A percentile compares a stretch with the other conserved stretches of the same genome.
These are phyloP conservation scores for Euura saliciscinereae DNA, from an alignment of 1,140 invertebrate species.

Conservation along the genomic window DNA sequence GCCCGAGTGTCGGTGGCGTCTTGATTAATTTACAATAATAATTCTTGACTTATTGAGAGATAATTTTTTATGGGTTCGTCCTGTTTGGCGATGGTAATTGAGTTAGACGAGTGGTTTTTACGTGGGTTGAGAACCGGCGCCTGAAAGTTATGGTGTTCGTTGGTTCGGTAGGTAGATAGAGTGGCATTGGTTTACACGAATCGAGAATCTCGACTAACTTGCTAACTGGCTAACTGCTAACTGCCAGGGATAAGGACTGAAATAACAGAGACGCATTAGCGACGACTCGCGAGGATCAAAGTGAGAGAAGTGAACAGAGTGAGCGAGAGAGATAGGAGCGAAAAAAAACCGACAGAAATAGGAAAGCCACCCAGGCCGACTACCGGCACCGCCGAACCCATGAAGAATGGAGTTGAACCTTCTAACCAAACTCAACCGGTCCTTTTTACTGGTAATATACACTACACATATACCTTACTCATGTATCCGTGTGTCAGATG, in stretches of 20 bases:
- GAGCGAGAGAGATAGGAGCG: conserved; percentile 20
- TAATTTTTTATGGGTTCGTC: too few species aligned
- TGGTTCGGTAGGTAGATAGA: neutral
- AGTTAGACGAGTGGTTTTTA: too few species aligned
- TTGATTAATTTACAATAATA: too few species aligned
- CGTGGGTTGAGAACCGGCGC: neutral
- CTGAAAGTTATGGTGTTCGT: neutral
- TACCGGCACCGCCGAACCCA: conserved; percentile 21
- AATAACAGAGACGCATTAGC: conserved; percentile 58
- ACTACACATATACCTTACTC: neutral
- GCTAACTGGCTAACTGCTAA: conserved; percentile 23
- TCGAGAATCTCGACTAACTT: conserved; percentile 35
- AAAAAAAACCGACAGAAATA: conserved; percentile 50
- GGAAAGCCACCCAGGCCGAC: conserved; percentile 53
- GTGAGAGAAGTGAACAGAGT: conserved; percentile 22
- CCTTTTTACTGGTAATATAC: neutral
- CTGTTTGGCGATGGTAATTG: too few species aligned
- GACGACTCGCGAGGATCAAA: conserved; percentile 48
- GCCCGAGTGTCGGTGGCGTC: too few species aligned
- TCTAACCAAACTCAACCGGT: conserved; percentile 3
- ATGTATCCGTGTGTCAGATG: conserved; percentile 41
- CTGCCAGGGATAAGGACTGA: conserved; percentile 45
- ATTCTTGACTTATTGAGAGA: too few species aligned
- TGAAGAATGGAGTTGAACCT: conserved; percentile 5
- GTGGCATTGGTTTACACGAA: conserved; percentile 38